Evolutionary conservation across 2,888 invertebrate genomes (phyloP).

Genomic region (Xanthorhoe designata): DNA sequence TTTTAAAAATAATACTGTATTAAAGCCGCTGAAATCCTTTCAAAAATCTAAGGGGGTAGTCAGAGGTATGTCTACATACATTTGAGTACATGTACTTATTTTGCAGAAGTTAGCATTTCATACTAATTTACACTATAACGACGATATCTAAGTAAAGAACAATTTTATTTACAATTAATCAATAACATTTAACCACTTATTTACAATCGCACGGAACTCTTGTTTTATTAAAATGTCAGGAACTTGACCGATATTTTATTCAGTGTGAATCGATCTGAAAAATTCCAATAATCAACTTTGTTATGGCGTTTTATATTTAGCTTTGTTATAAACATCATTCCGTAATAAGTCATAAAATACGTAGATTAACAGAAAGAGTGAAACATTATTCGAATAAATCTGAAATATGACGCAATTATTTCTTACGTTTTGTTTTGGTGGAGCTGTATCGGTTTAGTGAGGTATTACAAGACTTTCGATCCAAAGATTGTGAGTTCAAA

Average conservation of each 20-base stretch:
- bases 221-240: background rate
- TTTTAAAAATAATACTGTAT: no score
- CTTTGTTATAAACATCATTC: constrained; percentile 16
- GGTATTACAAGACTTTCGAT: no score
- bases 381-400: constrained; percentile 36
- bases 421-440: constrained; percentile 23
- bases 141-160: no score
- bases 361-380: constrained; percentile 27
- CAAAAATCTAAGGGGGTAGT: no score
- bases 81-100: no score
- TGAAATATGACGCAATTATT: constrained; percentile 27
- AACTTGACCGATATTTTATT: constrained; percentile 39
- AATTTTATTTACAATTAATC: no score
- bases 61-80: no score
- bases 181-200: background rate
- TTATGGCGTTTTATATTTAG: constrained; percentile 44
- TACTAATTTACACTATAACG: no score
- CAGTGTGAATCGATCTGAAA: constrained; percentile 50
- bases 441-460: no score
- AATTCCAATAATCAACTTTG: constrained; percentile 56
- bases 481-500: no score
- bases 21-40: no score
- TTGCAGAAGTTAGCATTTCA: no score
- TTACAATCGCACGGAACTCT: constrained; percentile 1
- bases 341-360: constrained; percentile 28